Conservation (phyloP, 2,888 invertebrate species). For the Nebria salina region DNA sequence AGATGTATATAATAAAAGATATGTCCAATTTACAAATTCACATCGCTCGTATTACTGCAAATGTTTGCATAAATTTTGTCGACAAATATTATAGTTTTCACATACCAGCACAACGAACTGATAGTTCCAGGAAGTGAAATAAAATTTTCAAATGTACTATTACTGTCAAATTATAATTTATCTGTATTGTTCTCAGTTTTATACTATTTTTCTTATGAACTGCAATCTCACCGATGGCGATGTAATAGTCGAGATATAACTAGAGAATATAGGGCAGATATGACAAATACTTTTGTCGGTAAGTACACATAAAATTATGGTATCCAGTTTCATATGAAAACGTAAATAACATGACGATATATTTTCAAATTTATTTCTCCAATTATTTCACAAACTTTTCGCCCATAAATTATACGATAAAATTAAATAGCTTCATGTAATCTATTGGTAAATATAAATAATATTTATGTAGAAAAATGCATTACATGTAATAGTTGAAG, state of each 20-base stretch:
- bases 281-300: neutral
- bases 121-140: conserved; percentile 5
- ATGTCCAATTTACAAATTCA: conserved; percentile 32
- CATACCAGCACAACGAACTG: conserved; percentile 4
- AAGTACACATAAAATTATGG: neutral
- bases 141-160: conserved; percentile 21
- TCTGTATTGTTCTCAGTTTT: neutral
- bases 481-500: neutral
- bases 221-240: neutral
- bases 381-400: neutral
- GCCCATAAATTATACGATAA: neutral
- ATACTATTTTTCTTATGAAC: conserved; percentile 1
- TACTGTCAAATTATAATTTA: conserved; percentile 7
- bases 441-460: conserved; percentile 1
- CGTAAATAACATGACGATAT: neutral
- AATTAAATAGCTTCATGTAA: conserved; percentile 1
- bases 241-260: neutral
- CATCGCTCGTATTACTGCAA: conserved; percentile 9
- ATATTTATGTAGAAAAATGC: neutral
- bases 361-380: neutral
- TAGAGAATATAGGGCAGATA: neutral
- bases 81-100: conserved; percentile 2
- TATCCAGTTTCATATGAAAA: neutral
- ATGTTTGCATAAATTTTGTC: conserved; percentile 18
- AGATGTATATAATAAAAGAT: conserved; percentile 29